Percentiles rank a stretch among this genome's conserved stretches.
phyloP scores from a whole-genome alignment of 2,797 vertebrate species.

The Microchirus variegatus region DNA sequence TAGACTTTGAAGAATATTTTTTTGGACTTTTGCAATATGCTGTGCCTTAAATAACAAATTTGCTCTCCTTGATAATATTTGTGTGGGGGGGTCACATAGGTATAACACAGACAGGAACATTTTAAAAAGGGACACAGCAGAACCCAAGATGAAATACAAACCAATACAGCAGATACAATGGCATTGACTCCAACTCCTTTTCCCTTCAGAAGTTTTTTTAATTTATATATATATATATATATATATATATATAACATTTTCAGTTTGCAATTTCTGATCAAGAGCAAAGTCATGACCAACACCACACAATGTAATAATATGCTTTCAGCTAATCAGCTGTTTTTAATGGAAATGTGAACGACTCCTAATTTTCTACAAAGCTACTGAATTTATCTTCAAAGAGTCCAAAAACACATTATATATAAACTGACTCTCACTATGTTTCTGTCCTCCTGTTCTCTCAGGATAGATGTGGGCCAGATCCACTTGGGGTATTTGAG shows the following conservation, averaged over 20 bases:
- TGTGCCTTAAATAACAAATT: constrained; percentile 22
- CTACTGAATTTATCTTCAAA: constrained; percentile 1
- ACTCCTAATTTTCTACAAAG: background rate
- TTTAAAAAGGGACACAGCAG: background rate
- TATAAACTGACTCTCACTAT: too few relatives aligned
- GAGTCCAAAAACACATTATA: background rate
- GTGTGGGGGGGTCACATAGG: background rate
- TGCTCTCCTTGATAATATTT: constrained; percentile 11
- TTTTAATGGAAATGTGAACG: background rate
- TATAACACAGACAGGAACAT: background rate
- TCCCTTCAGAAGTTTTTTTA: background rate
- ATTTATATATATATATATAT: too few relatives aligned
- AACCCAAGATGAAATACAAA: constrained; percentile 1
- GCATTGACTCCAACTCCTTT: too few relatives aligned
- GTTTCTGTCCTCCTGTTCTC: too few relatives aligned
- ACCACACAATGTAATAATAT: background rate
- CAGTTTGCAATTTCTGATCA: background rate
- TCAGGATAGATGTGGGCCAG: too few relatives aligned
- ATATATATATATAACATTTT: background rate
- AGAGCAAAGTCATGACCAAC: background rate
- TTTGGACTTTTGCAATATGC: constrained; percentile 15
- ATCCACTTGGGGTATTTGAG: too few relatives aligned
- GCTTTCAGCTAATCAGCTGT: background rate
- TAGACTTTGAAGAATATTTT: constrained; percentile 3
- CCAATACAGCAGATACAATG: too few relatives aligned